phyloP scores from a whole-genome alignment of 2,888 invertebrate species.

The Hypena proboscidalis region DNA sequence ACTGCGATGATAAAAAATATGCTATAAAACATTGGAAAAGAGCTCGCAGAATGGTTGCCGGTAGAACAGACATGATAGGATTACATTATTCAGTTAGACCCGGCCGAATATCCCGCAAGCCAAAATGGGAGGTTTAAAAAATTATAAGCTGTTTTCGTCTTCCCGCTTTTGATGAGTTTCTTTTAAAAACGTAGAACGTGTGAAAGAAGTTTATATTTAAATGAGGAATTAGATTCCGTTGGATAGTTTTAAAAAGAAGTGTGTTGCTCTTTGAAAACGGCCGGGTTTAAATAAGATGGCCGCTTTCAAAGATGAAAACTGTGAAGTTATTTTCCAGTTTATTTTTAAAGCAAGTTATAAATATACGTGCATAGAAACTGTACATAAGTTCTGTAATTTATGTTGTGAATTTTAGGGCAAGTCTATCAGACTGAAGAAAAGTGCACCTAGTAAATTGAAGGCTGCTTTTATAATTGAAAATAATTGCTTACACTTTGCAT shows the following conservation, averaged over 20 bases:
- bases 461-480: no score
- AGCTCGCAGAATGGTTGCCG: conserved; percentile 16
- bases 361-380: no score
- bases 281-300: no score
- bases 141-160: conserved; percentile 37
- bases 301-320: no score
- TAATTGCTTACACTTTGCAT: no score
- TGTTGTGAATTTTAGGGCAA: no score
- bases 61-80: conserved; percentile 35
- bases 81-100: conserved; percentile 45
- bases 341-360: no score
- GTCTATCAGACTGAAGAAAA: no score
- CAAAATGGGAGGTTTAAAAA: conserved; percentile 39
- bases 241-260: not conserved
- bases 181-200: conserved; percentile 3
- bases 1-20: conserved; percentile 11
- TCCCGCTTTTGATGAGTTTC: conserved; percentile 18
- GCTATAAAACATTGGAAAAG: conserved; percentile 35
- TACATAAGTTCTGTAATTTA: no score
- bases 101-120: conserved; percentile 28
- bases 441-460: not conserved
- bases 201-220: not conserved
- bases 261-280: not conserved
- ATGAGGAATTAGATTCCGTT: not conserved
- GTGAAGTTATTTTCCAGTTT: no score